These are phyloP conservation scores for Henricia sp. DNA, from an alignment of 53 echinoderm and acorn worm species.

Conservation along the genomic window DNA sequence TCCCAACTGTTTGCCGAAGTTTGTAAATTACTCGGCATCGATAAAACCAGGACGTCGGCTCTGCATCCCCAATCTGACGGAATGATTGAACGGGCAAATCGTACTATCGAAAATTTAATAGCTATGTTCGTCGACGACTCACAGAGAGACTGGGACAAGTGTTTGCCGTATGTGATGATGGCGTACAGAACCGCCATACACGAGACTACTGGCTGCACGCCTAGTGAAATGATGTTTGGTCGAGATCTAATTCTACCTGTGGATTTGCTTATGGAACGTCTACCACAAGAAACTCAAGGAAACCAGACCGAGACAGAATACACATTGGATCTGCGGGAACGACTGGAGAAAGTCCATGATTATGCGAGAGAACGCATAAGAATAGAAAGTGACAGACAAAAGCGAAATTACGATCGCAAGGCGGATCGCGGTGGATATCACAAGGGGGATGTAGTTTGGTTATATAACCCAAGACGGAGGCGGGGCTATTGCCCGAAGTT, in stretches of 20 bases:
- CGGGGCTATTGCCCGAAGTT: not conserved
- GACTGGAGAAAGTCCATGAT: not conserved
- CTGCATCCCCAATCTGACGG: not conserved
- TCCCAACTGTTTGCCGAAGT: not conserved
- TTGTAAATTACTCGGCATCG: not conserved
- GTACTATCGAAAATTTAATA: not conserved
- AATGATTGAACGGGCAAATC: conserved; percentile 11
- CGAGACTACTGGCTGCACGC: not conserved
- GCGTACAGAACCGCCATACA: conserved; percentile 12
- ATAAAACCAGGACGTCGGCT: not conserved
- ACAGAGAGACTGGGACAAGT: too few relatives aligned
- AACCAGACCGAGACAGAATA: not conserved
- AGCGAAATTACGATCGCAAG: too few relatives aligned
- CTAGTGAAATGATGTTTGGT: conserved; percentile 11
- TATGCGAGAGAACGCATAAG: not conserved
- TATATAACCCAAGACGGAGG: not conserved
- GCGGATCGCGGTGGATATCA: not conserved
- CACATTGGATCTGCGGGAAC: not conserved
- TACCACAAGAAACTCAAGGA: not conserved
- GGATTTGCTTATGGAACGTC: not conserved
- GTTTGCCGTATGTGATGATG: not conserved
- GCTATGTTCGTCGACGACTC: too few relatives aligned
- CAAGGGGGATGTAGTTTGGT: not conserved
- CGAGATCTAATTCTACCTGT: not conserved
- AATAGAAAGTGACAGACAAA: not conserved